Evolutionary conservation across 2,113 vertebrate genomes (phyloP).

Genomic region (Jacana jacana): DNA sequence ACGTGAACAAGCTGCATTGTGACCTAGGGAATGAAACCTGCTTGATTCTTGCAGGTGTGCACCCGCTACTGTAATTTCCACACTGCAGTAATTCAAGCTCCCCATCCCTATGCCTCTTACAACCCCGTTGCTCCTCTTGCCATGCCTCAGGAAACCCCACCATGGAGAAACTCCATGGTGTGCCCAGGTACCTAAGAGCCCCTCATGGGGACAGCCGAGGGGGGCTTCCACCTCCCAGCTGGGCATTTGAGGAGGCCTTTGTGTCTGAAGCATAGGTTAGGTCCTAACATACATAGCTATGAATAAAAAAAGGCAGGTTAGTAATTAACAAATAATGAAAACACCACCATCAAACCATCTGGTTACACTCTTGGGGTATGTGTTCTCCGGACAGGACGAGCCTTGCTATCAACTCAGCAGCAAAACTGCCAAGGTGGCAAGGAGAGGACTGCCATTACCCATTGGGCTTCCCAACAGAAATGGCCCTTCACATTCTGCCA

Average conservation of each 20-base stretch:
- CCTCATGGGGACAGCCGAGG: rapidly evolving
- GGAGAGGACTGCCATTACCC: neutral
- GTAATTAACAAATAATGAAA: neutral
- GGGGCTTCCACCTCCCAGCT: rapidly evolving
- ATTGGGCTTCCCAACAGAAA: rapidly evolving
- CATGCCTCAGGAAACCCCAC: neutral
- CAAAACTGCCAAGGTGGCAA: neutral
- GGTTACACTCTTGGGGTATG: neutral
- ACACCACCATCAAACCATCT: neutral
- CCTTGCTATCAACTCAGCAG: neutral
- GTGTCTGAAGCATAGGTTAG: neutral
- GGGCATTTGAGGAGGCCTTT: neutral
- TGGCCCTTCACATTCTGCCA: neutral
- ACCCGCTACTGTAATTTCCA: neutral
- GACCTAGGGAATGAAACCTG: neutral
- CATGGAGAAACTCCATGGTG: neutral
- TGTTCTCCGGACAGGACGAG: neutral
- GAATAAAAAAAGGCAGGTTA: neutral
- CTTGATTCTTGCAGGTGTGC: neutral
- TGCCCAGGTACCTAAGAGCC: neutral
- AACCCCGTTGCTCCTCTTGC: neutral
- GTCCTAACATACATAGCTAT: neutral
- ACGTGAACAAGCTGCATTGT: neutral
- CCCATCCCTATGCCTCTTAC: neutral
- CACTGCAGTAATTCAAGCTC: neutral